Base-by-base conservation (phyloP, 2,888 invertebrate genomes). In the Trissolcus japonicus region DNA sequence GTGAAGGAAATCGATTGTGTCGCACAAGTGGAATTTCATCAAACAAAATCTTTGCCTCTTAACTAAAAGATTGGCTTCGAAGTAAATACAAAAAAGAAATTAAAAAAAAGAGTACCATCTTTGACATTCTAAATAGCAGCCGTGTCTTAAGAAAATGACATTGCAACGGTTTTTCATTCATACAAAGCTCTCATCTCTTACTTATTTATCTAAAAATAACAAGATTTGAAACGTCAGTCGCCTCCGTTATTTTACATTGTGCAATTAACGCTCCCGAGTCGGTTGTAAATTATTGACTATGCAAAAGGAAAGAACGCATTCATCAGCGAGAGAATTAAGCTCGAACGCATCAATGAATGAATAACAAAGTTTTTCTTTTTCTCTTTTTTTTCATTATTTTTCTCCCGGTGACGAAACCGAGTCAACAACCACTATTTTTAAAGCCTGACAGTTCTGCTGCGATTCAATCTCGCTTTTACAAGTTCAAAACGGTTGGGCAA, bases 141-240 rank as follows among this genome's bases (percentile, higher is more conserved):
- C 35, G 35, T 35, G 35, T 6, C n/a, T 46, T 16, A 7, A 46
- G 14, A 16, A 46, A 46, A n/a, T 16, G 16, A 46, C 16, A 46
- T 46, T 46, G 46, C 46, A 35, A 11, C 35, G 35, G 14, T 16
- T 46, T 6, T 51, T 51, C 51, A 51, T 51, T 51, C 51, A 46
- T 46, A 46, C 46, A 16, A 9, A 14, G 1, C 21, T 51, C 17
- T 51, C 19, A 51, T 19, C 17, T 35, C 7, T 13, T 13, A 53
- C n/a, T 11, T 53, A 25, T 14, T 19, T 13, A 55, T 29, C 16
- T 19, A 43, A 17, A 57, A 57, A 55, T n/a, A 35, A 46, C 29
- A 60, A 46, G n/a, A 14, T 53, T 53, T 41, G 51, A 43, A 41
- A 61, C 62, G 53, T 53, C 62, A 53, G 53, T 62, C 53, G 35